Evolutionary conservation across 2,113 vertebrate genomes (phyloP).

Genomic region (Eonycteris spelaea): DNA sequence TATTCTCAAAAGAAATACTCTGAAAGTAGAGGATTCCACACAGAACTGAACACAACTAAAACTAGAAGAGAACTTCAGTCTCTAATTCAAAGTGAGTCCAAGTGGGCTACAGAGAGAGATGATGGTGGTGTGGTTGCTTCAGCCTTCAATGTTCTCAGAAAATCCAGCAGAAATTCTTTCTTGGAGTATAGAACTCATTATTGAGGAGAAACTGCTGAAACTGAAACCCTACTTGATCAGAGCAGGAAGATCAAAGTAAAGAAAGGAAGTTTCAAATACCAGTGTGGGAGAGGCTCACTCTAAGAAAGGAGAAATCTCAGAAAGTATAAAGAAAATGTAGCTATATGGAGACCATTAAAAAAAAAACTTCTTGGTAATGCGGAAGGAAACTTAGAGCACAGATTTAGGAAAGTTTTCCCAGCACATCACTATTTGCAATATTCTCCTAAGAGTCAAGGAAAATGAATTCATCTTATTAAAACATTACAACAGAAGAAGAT

Average conservation of each 20-base stretch:
- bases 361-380: background rate
- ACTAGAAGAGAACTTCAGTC: background rate
- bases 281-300: background rate
- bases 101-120: background rate
- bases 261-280: background rate
- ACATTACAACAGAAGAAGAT: background rate
- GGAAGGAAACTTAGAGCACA: background rate
- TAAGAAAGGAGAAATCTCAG: background rate
- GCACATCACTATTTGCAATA: background rate
- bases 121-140: background rate
- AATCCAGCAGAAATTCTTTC: background rate
- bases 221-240: background rate
- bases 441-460: background rate
- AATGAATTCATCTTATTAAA: background rate
- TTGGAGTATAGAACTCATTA: background rate
- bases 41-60: background rate
- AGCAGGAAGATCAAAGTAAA: background rate
- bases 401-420: background rate
- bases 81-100: background rate
- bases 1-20: background rate
- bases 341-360: rapidly evolving
- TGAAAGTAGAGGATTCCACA: background rate
- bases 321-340: background rate
- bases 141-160: background rate
- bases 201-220: background rate